phyloP scores from a whole-genome alignment of 2,888 invertebrate species.

The Campoletis raptor region DNA sequence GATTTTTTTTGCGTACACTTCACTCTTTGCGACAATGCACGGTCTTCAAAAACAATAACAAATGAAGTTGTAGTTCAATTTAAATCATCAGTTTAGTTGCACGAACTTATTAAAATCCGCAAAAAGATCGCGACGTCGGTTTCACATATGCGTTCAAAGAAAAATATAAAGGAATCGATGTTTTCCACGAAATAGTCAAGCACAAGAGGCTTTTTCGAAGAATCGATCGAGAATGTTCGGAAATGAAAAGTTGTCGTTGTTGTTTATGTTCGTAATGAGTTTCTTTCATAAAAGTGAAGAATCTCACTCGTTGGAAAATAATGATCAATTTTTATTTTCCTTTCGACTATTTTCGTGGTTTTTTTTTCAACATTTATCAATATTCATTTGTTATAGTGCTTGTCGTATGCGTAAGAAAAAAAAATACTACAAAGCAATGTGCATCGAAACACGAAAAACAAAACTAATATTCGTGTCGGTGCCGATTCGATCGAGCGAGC shows the following conservation, averaged over 20 bases:
- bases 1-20: background rate
- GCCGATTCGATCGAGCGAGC: slow-evolving; percentile 50
- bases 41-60: background rate
- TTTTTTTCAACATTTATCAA: background rate
- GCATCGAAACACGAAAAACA: slow-evolving; percentile 29
- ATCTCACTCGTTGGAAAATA: background rate
- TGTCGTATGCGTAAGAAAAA: slow-evolving; percentile 33
- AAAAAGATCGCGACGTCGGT: no score
- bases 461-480: slow-evolving; percentile 8
- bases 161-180: background rate
- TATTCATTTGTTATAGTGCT: background rate
- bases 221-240: background rate
- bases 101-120: background rate
- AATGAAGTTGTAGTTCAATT: background rate
- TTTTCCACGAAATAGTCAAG: background rate
- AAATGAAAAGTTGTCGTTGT: background rate
- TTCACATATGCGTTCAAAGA: no score
- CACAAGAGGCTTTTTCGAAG: background rate
- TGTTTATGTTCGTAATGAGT: background rate
- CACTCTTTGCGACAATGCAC: background rate
- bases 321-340: background rate
- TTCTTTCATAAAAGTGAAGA: background rate
- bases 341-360: background rate
- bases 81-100: background rate
- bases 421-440: slow-evolving; percentile 53